Conservation (phyloP, 2,113 vertebrate genomes). For the Meleagris gallopavo region DNA sequence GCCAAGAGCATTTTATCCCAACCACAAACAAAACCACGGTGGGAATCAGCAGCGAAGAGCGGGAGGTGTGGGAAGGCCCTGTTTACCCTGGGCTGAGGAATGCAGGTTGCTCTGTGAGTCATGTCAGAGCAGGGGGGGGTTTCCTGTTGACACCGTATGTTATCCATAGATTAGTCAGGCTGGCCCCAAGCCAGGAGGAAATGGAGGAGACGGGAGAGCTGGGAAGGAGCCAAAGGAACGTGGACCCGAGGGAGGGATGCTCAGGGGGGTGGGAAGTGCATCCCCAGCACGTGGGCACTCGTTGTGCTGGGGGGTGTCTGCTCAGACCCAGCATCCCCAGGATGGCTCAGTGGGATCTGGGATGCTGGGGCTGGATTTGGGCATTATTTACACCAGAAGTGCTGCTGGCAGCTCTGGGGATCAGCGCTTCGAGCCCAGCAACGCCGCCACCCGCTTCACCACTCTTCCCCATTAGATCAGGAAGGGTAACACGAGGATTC, state of each 20-base stretch:
- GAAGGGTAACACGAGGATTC: not conserved
- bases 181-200: not conserved
- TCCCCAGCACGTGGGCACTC: not conserved
- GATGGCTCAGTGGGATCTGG: not conserved
- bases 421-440: no score
- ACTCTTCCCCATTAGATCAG: not conserved
- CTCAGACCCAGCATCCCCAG: not conserved
- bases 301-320: not conserved
- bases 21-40: accelerated
- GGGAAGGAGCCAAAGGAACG: not conserved
- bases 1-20: not conserved
- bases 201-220: not conserved
- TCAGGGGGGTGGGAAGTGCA: not conserved
- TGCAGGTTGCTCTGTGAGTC: not conserved
- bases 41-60: not conserved
- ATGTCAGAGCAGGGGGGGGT: slow-evolving; percentile 6
- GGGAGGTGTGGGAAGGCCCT: not conserved
- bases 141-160: slow-evolving; percentile 67
- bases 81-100: not conserved
- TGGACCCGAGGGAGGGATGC: not conserved
- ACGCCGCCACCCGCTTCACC: not conserved
- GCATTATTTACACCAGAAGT: not conserved
- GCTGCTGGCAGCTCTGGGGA: accelerated
- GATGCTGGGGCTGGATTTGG: not conserved
- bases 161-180: slow-evolving; percentile 54